Evolutionary conservation across 2,888 invertebrate species (phyloP).

Genomic region (Euzetes globulus): DNA sequence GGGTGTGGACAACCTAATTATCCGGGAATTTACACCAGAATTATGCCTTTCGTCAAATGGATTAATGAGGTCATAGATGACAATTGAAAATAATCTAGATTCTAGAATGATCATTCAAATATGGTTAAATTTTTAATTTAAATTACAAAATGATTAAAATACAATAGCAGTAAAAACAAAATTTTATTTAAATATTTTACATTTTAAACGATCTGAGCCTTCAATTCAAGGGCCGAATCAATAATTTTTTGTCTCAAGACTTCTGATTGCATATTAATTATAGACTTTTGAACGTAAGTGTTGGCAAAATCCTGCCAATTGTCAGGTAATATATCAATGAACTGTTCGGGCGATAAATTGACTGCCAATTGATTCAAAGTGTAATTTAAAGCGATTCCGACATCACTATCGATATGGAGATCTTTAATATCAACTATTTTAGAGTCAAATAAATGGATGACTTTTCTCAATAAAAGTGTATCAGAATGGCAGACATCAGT

Average conservation of each 20-base stretch:
- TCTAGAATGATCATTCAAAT: no score
- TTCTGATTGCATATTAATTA: slow-evolving; percentile 13
- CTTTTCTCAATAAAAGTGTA: not conserved
- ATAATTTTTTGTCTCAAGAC: slow-evolving; percentile 10
- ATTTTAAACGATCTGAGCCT: not conserved
- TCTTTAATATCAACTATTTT: not conserved
- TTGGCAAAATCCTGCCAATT: not conserved
- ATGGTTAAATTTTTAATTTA: no score
- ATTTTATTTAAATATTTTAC: no score
- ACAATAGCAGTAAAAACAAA: no score
- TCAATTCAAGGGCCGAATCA: not conserved
- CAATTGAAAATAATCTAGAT: not conserved
- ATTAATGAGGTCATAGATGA: slow-evolving; percentile 7
- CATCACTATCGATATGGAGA: not conserved
- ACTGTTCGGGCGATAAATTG: not conserved
- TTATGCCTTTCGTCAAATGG: slow-evolving; percentile 35
- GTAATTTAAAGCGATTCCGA: not conserved
- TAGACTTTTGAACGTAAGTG: slow-evolving; percentile 8
- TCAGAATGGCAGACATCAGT: not conserved
- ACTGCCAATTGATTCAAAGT: slow-evolving; percentile 11
- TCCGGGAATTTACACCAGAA: slow-evolving; percentile 38
- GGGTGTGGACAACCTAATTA: slow-evolving; percentile 35
- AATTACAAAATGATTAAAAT: no score
- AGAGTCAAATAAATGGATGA: not conserved
- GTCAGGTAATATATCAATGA: not conserved